phyloP scores from a whole-genome alignment of 2,797 vertebrate genomes.

The Hafferia zeledoni region DNA sequence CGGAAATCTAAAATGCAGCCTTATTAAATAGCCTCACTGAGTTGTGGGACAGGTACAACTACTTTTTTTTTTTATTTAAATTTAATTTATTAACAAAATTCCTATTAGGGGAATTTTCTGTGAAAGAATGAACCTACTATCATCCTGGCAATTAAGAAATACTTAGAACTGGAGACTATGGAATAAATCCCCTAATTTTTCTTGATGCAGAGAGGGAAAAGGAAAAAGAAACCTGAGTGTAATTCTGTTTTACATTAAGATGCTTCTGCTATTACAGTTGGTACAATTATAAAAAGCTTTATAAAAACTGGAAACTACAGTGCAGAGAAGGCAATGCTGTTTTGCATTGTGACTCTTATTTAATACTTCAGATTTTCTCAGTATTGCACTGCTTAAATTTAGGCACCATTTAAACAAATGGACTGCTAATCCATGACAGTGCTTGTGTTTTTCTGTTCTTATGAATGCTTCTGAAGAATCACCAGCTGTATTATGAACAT shows the following conservation, averaged over 20 bases:
- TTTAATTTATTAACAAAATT: neutral
- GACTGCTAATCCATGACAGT: neutral
- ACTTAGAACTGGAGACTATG: neutral
- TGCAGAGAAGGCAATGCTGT: neutral
- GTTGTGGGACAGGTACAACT: neutral
- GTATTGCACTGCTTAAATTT: neutral
- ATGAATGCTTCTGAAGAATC: neutral
- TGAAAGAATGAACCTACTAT: neutral
- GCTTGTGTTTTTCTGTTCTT: neutral
- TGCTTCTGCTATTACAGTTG: neutral
- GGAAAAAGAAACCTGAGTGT: neutral
- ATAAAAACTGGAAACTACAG: neutral
- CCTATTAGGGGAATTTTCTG: neutral
- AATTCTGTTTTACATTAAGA: neutral
- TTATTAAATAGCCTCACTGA: neutral
- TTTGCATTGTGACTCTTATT: neutral
- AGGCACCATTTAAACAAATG: neutral
- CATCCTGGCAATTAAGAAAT: neutral
- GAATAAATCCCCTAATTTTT: neutral
- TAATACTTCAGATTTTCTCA: neutral
- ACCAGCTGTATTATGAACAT: neutral
- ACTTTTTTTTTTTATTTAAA: neutral
- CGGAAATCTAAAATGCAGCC: neutral
- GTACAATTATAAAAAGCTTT: neutral
- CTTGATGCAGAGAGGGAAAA: neutral